Evolutionary conservation across 2,888 invertebrate genomes (phyloP).

Genomic region (Phania funesta): DNA sequence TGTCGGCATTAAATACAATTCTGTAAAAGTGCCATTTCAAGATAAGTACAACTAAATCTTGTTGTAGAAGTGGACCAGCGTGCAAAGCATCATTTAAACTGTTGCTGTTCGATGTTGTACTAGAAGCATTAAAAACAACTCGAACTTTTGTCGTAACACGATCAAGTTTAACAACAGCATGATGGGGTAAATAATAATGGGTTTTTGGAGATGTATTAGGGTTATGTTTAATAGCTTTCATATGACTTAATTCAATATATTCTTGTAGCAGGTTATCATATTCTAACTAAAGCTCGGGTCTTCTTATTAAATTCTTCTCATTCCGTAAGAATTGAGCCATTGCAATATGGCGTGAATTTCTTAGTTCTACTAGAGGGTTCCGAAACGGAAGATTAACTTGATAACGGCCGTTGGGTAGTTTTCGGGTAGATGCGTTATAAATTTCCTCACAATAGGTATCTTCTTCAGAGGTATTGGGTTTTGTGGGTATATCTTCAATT

Average conservation of each 20-base stretch:
- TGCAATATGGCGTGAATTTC: neutral
- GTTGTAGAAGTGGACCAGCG: neutral
- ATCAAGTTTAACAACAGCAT: too few species aligned
- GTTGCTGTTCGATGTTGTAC: neutral
- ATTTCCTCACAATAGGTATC: too few species aligned
- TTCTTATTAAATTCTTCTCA: neutral
- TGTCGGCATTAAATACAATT: slow-evolving; percentile 29
- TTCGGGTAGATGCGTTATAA: too few species aligned
- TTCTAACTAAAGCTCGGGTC: neutral
- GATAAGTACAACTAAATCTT: neutral
- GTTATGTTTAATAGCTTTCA: neutral
- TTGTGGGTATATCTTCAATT: too few species aligned
- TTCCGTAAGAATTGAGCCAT: neutral
- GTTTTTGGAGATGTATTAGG: too few species aligned
- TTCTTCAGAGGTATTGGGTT: too few species aligned
- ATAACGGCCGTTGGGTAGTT: neutral
- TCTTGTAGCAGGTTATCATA: neutral
- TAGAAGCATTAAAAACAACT: neutral
- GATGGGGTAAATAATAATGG: neutral
- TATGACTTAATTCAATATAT: neutral
- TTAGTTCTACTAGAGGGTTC: neutral
- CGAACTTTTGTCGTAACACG: too few species aligned
- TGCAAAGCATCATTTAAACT: neutral
- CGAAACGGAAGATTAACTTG: neutral
- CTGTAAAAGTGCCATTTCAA: too few species aligned